Evolutionary conservation across 2,888 invertebrate species (phyloP), one percentile per base, ranked within the genome.

Genomic region (Petrophora chlorosata): DNA sequence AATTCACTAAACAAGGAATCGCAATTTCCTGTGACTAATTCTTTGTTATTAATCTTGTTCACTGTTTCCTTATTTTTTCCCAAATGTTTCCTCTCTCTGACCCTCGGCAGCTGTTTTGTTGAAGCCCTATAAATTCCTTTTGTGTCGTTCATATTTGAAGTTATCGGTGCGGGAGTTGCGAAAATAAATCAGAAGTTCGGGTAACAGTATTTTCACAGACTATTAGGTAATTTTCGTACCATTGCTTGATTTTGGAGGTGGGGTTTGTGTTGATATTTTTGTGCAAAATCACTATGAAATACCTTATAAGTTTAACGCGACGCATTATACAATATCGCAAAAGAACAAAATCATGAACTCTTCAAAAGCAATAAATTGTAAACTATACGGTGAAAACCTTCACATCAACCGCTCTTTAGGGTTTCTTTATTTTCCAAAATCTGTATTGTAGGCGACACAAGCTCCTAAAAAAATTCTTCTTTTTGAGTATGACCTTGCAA

Each of bases 21-120:
- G 77, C 80, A 84, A 84, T 84, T 82, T 82, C 76, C 80, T 68
- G 70, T 74, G 73, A 70, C 82, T 82, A 81, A 83, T 82, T 82
- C 76, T 75, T 74, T 63, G 65, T 73, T 80, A 82, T 83, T 79
- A 77, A 82, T 82, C 83, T 82, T 80, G 72, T 72, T 76, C 68
- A 65, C 70, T 71, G 71, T 70, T 70, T 71, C 68, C 65, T 67
- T 72, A 65, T 62, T 76, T 76, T 71, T 70, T 50, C 43, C 36
- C 40, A 38, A 53, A 57, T 42, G 39, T 47, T 47, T 47, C 40
- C 48, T 35, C 44, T 22, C 25, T 16, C 40, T 38, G 44, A 44
- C 53, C 48, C 44, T 48, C 44, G 41, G 43, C 43, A 50, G 54
- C 42, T 46, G 43, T 43, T 50, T 41, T 46, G 50, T 51, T 51